Base-by-base conservation (phyloP, 2,797 vertebrate species). In the Podargus strigoides region DNA sequence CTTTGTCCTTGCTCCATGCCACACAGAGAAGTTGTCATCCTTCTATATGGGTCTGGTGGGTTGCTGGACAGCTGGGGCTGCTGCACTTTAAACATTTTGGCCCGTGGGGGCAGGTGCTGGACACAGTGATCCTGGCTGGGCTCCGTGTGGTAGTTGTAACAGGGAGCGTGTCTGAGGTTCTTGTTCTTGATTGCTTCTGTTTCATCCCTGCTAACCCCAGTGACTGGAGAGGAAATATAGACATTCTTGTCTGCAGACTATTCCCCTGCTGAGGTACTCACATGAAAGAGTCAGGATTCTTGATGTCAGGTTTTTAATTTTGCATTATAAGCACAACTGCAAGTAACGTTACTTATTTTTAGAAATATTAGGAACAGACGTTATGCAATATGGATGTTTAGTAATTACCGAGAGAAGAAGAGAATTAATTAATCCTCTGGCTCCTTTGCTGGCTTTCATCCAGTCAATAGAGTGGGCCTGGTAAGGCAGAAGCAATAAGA, bases 361-460 rank as follows among this genome's bases (percentile, higher is more conserved):
- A 77, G 64, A 83, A 89, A 17, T 89, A 80, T 55, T 72, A 66
- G 28, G 8, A 37, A 46, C 74, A 82, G 41, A 74, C 1, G 4
- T 62, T 79, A 46, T 58, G 41, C 68, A 89, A n/a, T 83, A 74
- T 53, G 53, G 37, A 77, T 74, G 12, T 30, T 87, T 46, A 82
- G 34, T 42, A 82, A 49, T 58, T 53, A 60, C 82, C 69, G 34
- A 78, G 64, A 76, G 37, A 82, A 13, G 13, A 93, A 46, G 6
- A 89, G 56, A 89, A 94, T 46, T 87, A 80, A 89, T 89, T 69
- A 78, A 82, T 78, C 50, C 27, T 78, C 62, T 78, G n/a, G 4
- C 20, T 88, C 50, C 8, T 91, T 90, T 76, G 52, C 39, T 95
- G 86, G 37, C 70, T 92, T 88, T 90, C 37, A 55, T 75, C 36